These are phyloP conservation scores for Scolopax bukidnonensis DNA, from an alignment of 2,797 vertebrate genomes.

Conservation along the genomic window DNA sequence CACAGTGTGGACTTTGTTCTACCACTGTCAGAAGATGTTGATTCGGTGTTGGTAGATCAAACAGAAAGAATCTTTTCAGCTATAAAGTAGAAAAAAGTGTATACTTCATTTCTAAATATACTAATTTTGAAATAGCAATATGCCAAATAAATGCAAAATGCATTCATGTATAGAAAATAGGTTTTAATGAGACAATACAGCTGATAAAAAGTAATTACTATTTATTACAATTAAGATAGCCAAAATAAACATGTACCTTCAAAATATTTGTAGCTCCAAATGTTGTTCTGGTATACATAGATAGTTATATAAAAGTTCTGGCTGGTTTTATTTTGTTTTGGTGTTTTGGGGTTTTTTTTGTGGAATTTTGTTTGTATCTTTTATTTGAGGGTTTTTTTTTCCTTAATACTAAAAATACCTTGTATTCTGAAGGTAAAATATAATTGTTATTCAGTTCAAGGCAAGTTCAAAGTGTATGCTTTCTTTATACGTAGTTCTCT, in stretches of 20 bases:
- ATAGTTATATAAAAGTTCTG: background rate
- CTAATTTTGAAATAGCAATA: background rate
- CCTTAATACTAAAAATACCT: background rate
- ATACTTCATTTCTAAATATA: background rate
- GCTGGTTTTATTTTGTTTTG: background rate
- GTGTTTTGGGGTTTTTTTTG: background rate
- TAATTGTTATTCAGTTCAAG: background rate
- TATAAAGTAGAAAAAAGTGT: background rate
- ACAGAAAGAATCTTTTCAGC: background rate
- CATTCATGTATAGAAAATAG: background rate
- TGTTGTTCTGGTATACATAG: background rate
- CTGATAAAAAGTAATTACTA: background rate
- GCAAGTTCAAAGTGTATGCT: background rate
- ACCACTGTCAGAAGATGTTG: background rate
- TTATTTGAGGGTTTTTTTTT: no score
- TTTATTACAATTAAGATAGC: background rate
- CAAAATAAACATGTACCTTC: background rate
- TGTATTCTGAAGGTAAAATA: background rate
- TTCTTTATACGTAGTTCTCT: background rate
- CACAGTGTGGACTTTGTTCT: accelerated
- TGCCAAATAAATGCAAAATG: background rate
- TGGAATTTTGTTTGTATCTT: background rate
- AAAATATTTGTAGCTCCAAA: background rate
- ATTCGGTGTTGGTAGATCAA: background rate
- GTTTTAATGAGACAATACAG: background rate